A percentile compares a stretch with the other conserved stretches of the same genome.
phyloP scores from a whole-genome alignment of 1,140 invertebrate species.

The Drosophila kanapiae region DNA sequence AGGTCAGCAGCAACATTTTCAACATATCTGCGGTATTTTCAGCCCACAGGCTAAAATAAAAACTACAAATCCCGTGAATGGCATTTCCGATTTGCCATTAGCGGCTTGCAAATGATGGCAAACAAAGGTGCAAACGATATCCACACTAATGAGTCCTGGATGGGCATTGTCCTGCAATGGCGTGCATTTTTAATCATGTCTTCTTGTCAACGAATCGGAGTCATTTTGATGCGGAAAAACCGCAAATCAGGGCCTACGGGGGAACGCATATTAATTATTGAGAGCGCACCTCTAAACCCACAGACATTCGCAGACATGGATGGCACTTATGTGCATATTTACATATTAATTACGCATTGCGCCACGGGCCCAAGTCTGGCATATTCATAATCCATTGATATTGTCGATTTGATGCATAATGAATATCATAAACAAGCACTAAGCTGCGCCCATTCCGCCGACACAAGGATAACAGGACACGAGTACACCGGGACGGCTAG shows the following conservation, averaged over 20 bases:
- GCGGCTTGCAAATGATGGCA: neutral
- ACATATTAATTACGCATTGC: slow-evolving; percentile 80
- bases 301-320: slow-evolving; percentile 12
- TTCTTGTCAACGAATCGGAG: slow-evolving; percentile 43
- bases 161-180: slow-evolving; percentile 21
- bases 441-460: slow-evolving; percentile 34
- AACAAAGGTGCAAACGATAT: neutral
- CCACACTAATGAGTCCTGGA: slow-evolving; percentile 4
- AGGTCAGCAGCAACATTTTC: slow-evolving; percentile 19
- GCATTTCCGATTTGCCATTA: neutral
- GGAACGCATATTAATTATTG: slow-evolving; percentile 62
- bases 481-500: slow-evolving; percentile 6
- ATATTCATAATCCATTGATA: slow-evolving; percentile 82
- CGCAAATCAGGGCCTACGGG: slow-evolving; percentile 31
- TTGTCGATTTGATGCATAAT: slow-evolving; percentile 83
- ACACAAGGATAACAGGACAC: slow-evolving; percentile 3
- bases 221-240: slow-evolving; percentile 48
- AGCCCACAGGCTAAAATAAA: too few species aligned
- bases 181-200: slow-evolving; percentile 69
- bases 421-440: slow-evolving; percentile 78
- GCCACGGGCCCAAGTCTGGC: slow-evolving; percentile 60
- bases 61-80: slow-evolving; percentile 1
- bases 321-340: slow-evolving; percentile 74
- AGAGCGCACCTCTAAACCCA: slow-evolving; percentile 33
- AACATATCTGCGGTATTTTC: slow-evolving; percentile 13